Percentiles rank a stretch among this genome's conserved stretches.
Conservation (phyloP, 2,113 vertebrate genomes). For the Macquaria australasica region DNA sequence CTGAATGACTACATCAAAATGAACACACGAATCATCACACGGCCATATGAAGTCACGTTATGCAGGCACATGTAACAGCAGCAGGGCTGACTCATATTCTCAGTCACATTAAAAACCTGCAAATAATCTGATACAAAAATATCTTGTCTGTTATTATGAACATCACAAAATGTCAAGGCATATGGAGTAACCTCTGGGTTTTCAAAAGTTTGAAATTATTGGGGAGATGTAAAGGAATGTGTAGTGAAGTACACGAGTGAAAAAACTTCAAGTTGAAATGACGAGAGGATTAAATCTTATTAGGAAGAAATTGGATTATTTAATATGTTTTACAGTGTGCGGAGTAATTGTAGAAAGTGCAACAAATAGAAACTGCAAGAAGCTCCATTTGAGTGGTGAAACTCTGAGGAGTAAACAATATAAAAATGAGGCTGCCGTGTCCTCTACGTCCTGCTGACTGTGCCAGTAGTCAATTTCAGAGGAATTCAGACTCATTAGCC, state of each 20-base stretch:
- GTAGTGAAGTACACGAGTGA: not conserved
- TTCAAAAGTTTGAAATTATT: not conserved
- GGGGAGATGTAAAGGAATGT: not conserved
- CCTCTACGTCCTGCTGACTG: constrained; percentile 39
- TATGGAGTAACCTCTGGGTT: not conserved
- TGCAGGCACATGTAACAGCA: constrained; percentile 13
- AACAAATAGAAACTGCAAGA: not conserved
- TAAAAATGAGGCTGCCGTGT: constrained; percentile 28
- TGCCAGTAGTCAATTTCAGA: constrained; percentile 49
- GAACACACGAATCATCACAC: constrained; percentile 8
- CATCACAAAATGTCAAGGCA: not conserved
- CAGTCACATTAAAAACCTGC: not conserved
- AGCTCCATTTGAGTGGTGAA: not conserved
- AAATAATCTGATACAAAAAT: not conserved
- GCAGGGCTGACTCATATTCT: not conserved
- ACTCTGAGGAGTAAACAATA: constrained; percentile 30
- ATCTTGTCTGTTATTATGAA: not conserved
- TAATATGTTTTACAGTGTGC: not conserved
- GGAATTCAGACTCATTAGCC: constrained; percentile 63
- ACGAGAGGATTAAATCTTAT: not conserved
- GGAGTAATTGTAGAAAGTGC: not conserved
- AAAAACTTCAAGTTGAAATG: no score
- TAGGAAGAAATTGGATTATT: not conserved
- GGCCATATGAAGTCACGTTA: constrained; percentile 34
- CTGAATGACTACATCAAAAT: constrained; percentile 43